These are phyloP conservation scores for Pyrgus malvae DNA, from an alignment of 2,888 invertebrate genomes.

Conservation along the genomic window DNA sequence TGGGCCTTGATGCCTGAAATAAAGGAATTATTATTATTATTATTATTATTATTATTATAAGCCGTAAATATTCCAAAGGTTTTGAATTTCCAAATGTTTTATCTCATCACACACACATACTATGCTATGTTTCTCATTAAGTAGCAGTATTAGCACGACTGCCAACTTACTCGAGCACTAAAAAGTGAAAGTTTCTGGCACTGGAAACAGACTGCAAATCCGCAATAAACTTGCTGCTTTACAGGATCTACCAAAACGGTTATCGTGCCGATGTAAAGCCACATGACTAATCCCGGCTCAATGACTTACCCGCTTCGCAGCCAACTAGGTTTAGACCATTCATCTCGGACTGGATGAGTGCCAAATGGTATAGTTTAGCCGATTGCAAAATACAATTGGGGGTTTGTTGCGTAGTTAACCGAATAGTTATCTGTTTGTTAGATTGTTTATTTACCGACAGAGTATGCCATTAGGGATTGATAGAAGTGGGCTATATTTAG, in stretches of 20 bases:
- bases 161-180: too few species aligned
- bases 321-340: conserved; percentile 28
- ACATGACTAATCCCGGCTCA: conserved; percentile 31
- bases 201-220: too few species aligned
- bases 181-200: too few species aligned
- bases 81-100: too few species aligned
- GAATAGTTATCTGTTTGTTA: conserved; percentile 21
- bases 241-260: conserved; percentile 12
- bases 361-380: conserved; percentile 26
- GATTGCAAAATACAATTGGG: conserved; percentile 29
- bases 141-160: too few species aligned
- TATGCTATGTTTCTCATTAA: too few species aligned
- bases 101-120: too few species aligned
- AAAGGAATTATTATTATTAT: too few species aligned
- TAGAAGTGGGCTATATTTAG: background rate
- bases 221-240: background rate
- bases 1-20: too few species aligned
- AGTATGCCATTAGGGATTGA: conserved; percentile 11
- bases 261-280: conserved; percentile 23
- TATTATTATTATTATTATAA: too few species aligned
- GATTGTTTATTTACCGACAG: conserved; percentile 8
- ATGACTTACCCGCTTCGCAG: conserved; percentile 30
- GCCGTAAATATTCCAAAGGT: too few species aligned
- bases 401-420: conserved; percentile 24
- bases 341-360: conserved; percentile 21